Conservation (phyloP, 2,797 vertebrate species). For the Poeciliopsis gracilis region DNA sequence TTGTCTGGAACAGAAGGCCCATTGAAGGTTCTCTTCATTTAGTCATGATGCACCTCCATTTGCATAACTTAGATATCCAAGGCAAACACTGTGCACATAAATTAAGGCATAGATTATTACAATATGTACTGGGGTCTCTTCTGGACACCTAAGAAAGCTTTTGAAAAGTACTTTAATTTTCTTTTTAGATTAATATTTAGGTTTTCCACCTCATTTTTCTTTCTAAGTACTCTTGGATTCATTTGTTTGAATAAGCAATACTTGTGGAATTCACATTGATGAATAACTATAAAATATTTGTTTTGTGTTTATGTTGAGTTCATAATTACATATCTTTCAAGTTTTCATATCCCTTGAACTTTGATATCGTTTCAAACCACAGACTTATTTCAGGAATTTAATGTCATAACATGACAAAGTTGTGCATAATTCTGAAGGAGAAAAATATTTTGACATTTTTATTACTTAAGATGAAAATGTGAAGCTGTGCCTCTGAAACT, state of each 20-base stretch:
- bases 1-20: conserved; percentile 73
- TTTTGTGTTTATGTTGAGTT: not conserved
- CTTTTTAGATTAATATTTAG: not conserved
- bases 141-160: not conserved
- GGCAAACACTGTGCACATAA: conserved; percentile 41
- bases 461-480: not conserved
- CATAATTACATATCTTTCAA: not conserved
- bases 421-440: not conserved
- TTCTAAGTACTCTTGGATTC: not conserved
- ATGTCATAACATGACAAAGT: not conserved
- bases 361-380: not conserved
- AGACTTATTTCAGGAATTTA: not conserved
- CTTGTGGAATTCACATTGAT: not conserved
- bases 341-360: not conserved
- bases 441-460: not conserved
- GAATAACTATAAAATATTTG: not conserved
- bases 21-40: conserved; percentile 73
- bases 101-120: conserved; percentile 49
- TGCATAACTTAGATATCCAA: conserved; percentile 69
- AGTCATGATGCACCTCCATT: conserved; percentile 59
- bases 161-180: not conserved
- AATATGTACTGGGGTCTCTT: conserved; percentile 29
- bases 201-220: not conserved
- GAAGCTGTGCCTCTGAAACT: too few species aligned
- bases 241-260: not conserved